phyloP scores from a whole-genome alignment of 2,888 invertebrate genomes.

The Drosophila siamana region DNA sequence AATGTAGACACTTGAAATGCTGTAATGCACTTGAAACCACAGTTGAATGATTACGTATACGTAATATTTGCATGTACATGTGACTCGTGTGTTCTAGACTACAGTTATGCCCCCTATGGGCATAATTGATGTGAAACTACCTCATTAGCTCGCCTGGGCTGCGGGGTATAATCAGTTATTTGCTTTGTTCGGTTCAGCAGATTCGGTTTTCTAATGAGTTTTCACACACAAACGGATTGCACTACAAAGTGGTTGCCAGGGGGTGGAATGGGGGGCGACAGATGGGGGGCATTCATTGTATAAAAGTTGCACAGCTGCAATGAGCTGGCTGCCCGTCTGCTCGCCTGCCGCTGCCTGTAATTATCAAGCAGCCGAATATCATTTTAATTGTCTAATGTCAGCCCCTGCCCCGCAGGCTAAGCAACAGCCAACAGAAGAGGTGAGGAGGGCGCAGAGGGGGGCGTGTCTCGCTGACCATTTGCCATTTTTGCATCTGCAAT shows the following conservation, averaged over 20 bases:
- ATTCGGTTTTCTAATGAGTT: constrained; percentile 28
- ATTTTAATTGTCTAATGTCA: constrained; percentile 58
- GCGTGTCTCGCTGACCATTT: constrained; percentile 54
- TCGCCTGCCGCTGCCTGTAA: constrained; percentile 42
- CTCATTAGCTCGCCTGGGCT: constrained; percentile 12
- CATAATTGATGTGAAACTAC: constrained; percentile 20
- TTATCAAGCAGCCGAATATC: constrained; percentile 60
- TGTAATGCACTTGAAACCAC: not conserved
- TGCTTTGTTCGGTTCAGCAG: constrained; percentile 16
- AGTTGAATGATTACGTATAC: not conserved
- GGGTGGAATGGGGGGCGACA: not conserved
- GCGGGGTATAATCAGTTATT: constrained; percentile 33
- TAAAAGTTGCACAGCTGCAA: constrained; percentile 38
- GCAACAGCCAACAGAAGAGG: not conserved
- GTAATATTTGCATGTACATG: constrained; percentile 1
- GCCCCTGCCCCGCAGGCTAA: not conserved
- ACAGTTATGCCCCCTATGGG: not conserved
- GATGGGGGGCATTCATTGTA: constrained; percentile 22
- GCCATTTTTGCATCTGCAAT: constrained; percentile 64
- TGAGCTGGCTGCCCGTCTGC: constrained; percentile 8
- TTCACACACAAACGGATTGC: constrained; percentile 28
- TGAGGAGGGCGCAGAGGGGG: not conserved
- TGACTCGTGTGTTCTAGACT: constrained; percentile 2
- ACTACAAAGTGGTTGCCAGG: not conserved
- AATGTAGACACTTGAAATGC: too few species aligned